Conservation (phyloP, 2,797 vertebrate species). For the Acrossocheilus wenchowensis region DNA sequence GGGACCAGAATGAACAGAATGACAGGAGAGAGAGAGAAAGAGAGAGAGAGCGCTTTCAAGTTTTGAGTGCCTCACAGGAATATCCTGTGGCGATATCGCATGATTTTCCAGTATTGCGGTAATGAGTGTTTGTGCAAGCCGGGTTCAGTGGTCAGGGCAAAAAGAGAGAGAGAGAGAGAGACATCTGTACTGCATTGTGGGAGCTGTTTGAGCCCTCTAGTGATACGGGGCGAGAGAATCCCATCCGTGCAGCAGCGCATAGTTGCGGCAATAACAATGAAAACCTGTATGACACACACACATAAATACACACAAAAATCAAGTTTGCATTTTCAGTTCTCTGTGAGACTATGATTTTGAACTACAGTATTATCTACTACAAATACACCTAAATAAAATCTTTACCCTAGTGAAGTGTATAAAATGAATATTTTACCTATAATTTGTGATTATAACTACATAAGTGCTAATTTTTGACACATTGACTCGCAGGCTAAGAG, state of each 20-base stretch:
- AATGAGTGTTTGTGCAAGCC: conserved; percentile 29
- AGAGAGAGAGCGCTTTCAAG: conserved; percentile 48
- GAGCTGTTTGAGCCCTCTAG: conserved; percentile 58
- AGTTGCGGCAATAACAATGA: conserved; percentile 68
- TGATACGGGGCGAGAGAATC: conserved; percentile 70
- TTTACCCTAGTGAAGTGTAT: background rate
- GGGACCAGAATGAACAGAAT: conserved; percentile 55
- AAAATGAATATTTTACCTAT: background rate
- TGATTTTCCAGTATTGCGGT: conserved; percentile 62
- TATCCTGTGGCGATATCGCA: conserved; percentile 62
- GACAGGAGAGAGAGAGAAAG: conserved; percentile 31
- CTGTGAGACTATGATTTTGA: conserved; percentile 1
- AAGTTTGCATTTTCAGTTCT: conserved; percentile 4
- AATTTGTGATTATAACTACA: background rate
- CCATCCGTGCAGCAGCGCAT: conserved; percentile 77
- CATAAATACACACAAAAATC: background rate
- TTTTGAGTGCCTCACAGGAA: conserved; percentile 64
- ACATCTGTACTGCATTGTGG: conserved; percentile 79
- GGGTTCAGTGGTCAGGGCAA: conserved; percentile 41
- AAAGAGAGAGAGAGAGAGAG: conserved; percentile 55
- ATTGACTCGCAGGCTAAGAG: conserved; percentile 48
- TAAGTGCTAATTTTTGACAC: conserved; percentile 63
- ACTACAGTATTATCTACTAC: background rate
- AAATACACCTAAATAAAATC: background rate
- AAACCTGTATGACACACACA: conserved; percentile 54